These are phyloP conservation scores for Ophiodon elongatus DNA, from an alignment of 2,113 vertebrate genomes.

Conservation along the genomic window DNA sequence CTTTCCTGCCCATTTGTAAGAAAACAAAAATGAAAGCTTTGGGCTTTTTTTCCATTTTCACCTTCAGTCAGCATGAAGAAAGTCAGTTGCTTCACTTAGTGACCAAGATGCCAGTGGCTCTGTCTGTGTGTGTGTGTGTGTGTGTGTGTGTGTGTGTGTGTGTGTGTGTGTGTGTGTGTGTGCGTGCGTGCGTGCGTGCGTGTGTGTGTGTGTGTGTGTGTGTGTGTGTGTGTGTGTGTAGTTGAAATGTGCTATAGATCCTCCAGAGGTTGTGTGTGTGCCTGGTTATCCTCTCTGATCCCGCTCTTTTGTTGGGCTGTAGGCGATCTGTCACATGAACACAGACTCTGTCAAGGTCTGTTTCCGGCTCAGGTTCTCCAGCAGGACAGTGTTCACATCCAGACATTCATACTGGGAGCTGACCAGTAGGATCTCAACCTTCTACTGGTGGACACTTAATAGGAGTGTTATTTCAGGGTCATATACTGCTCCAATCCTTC, in stretches of 20 bases:
- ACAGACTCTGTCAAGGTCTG: constrained; percentile 6
- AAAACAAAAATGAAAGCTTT: background rate
- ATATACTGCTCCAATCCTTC: background rate
- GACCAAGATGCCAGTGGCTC: background rate
- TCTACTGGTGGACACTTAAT: background rate
- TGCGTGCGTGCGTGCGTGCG: constrained; percentile 4
- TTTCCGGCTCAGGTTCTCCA: background rate
- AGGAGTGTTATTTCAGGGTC: background rate
- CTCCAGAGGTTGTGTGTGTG: constrained; percentile 32
- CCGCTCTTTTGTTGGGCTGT: constrained; percentile 35
- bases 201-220: background rate
- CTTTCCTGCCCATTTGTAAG: constrained; percentile 1
- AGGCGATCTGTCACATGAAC: constrained; percentile 19
- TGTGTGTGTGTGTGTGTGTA: constrained; percentile 11
- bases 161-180: background rate
- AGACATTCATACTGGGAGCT: constrained; percentile 3
- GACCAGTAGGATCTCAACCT: background rate
- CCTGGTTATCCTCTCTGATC: constrained; percentile 47
- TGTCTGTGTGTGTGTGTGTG: background rate
- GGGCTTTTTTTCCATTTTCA: background rate
- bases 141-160: background rate
- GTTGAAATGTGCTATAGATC: constrained; percentile 21
- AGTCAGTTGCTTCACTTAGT: background rate
- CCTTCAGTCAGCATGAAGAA: constrained; percentile 2
- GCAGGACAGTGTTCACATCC: background rate